A percentile compares a stretch with the other conserved stretches of the same genome.
Conservation (phyloP, 1,140 invertebrate species). For the Mylabris phalerata region DNA sequence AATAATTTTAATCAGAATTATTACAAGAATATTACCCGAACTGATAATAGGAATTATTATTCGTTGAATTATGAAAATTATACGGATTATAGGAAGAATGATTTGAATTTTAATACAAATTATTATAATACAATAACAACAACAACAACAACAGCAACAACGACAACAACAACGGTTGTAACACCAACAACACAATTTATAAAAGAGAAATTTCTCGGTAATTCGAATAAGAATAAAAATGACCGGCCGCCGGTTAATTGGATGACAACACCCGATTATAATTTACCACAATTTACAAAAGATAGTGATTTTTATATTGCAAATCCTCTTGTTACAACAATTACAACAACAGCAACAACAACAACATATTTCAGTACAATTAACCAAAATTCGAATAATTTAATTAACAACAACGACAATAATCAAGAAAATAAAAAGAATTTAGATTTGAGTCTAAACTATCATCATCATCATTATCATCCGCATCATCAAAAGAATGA, state of each 20-base stretch:
- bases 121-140: background rate
- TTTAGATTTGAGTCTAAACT: conserved; percentile 20
- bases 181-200: conserved; percentile 6
- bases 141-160: too few species aligned
- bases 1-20: conserved; percentile 25
- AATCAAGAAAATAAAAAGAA: conserved; percentile 16
- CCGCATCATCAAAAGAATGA: conserved; percentile 9
- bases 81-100: conserved; percentile 23
- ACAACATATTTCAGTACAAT: background rate
- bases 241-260: conserved; percentile 51
- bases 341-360: background rate
- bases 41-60: conserved; percentile 16
- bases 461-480: conserved; percentile 17
- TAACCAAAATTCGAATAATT: too few species aligned
- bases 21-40: conserved; percentile 17
- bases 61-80: conserved; percentile 23
- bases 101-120: conserved; percentile 8
- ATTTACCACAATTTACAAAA: conserved; percentile 26
- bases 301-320: conserved; percentile 27
- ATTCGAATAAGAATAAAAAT: conserved; percentile 16
- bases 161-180: too few species aligned
- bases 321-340: conserved; percentile 21
- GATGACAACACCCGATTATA: conserved; percentile 53
- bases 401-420: background rate
- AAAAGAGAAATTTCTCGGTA: conserved; percentile 3